phyloP scores from a whole-genome alignment of 2,888 invertebrate genomes.

The Meiosimyza platycephala region DNA sequence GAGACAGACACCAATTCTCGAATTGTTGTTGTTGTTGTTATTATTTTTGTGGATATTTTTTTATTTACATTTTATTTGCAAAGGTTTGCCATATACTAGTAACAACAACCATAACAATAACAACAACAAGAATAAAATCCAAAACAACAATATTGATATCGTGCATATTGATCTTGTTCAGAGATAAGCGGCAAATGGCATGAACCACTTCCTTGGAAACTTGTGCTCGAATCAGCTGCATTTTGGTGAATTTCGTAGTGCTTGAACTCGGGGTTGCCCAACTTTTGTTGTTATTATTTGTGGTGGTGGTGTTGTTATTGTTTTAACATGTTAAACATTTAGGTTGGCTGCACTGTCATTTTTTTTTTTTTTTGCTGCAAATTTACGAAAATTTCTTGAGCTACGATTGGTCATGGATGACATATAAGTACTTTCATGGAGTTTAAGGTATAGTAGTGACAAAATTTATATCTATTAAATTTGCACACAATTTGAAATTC shows the following conservation, averaged over 20 bases:
- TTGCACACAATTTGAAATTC: too few species aligned
- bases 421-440: too few species aligned
- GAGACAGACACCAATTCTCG: not conserved
- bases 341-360: conserved; percentile 13
- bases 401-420: not conserved
- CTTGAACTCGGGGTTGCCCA: conserved; percentile 61
- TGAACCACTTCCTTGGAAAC: conserved; percentile 65
- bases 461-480: too few species aligned
- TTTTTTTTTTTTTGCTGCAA: not conserved
- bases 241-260: conserved; percentile 7
- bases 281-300: conserved; percentile 37
- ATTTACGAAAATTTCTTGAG: not conserved
- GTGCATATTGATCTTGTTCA: conserved; percentile 67
- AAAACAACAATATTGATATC: conserved; percentile 64
- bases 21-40: not conserved
- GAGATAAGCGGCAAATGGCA: conserved; percentile 61
- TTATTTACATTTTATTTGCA: not conserved
- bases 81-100: conserved; percentile 22
- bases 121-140: conserved; percentile 21
- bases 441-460: too few species aligned
- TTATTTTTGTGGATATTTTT: not conserved
- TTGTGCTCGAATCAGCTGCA: conserved; percentile 42
- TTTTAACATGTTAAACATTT: conserved; percentile 23
- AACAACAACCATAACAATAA: not conserved
- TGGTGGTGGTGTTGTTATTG: conserved; percentile 19